These are phyloP conservation scores for Sinocyclocheilus rhinocerous DNA, from an alignment of 2,113 vertebrate species.

Conservation along the genomic window DNA sequence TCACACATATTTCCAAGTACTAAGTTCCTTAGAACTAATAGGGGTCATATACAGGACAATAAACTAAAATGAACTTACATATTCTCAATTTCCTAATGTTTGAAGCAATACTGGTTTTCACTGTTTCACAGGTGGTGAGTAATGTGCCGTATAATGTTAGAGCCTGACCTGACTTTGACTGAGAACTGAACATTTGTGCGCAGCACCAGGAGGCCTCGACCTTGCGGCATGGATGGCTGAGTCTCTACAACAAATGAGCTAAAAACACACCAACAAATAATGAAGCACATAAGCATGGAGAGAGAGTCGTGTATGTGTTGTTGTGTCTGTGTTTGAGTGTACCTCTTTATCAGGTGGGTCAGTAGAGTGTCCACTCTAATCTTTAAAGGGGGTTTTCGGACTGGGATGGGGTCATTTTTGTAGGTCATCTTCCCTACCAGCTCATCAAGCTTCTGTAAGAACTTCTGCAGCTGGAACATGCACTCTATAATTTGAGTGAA, in stretches of 20 bases:
- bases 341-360: slow-evolving; percentile 75
- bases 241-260: slow-evolving; percentile 91
- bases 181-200: slow-evolving; percentile 87
- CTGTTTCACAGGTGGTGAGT: neutral
- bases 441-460: slow-evolving; percentile 77
- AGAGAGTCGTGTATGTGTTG: neutral
- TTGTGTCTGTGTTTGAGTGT: neutral
- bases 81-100: neutral
- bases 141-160: neutral
- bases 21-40: neutral
- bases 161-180: slow-evolving; percentile 80
- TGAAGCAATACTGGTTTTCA: neutral
- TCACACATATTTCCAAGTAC: neutral
- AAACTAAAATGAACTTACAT: neutral
- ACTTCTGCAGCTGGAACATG: slow-evolving; percentile 83
- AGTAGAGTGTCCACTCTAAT: slow-evolving; percentile 69
- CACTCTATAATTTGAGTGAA: slow-evolving; percentile 82
- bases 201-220: slow-evolving; percentile 83
- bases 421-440: slow-evolving; percentile 79
- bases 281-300: neutral
- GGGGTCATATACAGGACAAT: neutral
- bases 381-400: slow-evolving; percentile 71
- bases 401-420: slow-evolving; percentile 77
- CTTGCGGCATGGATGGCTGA: slow-evolving; percentile 86
- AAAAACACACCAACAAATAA: neutral